Conservation (phyloP, 2,113 vertebrate species). For the Macroglossus sobrinus region DNA sequence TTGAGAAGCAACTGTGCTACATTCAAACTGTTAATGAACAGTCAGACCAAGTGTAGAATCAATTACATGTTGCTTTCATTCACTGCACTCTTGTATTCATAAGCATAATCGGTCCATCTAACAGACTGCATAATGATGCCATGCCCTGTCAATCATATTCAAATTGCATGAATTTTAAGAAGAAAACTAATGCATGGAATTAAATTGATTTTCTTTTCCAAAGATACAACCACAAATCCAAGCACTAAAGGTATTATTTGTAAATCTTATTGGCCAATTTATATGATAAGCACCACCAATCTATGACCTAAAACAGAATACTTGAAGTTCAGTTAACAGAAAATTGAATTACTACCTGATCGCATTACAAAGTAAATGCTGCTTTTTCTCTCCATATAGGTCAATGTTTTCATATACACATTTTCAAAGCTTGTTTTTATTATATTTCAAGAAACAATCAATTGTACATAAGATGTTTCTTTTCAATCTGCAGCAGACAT, state of each 20-base stretch:
- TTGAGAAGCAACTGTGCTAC: neutral
- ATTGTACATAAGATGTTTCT: constrained; percentile 48
- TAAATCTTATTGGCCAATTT: constrained; percentile 69
- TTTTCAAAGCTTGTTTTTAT: constrained; percentile 52
- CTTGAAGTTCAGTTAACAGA: constrained; percentile 48
- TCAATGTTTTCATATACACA: constrained; percentile 30
- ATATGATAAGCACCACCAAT: constrained; percentile 55
- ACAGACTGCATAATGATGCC: constrained; percentile 83
- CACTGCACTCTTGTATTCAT: constrained; percentile 84
- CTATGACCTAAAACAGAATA: constrained; percentile 64
- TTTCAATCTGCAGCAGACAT: constrained; percentile 60
- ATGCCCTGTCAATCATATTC: constrained; percentile 84
- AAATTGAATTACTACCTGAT: constrained; percentile 69
- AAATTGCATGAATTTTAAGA: constrained; percentile 79
- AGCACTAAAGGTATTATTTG: constrained; percentile 67
- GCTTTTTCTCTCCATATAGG: neutral
- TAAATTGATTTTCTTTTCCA: constrained; percentile 83
- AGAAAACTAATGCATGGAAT: constrained; percentile 68
- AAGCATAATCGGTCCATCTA: constrained; percentile 82
- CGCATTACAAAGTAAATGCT: neutral
- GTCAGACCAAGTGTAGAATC: constrained; percentile 85
- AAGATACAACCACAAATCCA: constrained; percentile 79
- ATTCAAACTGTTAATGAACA: constrained; percentile 87
- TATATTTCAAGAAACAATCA: constrained; percentile 58
- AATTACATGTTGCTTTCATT: constrained; percentile 86